A percentile compares a stretch with the other conserved stretches of the same genome.
Evolutionary conservation across 1,140 invertebrate genomes (phyloP).

Genomic region (Magallana angulata): DNA sequence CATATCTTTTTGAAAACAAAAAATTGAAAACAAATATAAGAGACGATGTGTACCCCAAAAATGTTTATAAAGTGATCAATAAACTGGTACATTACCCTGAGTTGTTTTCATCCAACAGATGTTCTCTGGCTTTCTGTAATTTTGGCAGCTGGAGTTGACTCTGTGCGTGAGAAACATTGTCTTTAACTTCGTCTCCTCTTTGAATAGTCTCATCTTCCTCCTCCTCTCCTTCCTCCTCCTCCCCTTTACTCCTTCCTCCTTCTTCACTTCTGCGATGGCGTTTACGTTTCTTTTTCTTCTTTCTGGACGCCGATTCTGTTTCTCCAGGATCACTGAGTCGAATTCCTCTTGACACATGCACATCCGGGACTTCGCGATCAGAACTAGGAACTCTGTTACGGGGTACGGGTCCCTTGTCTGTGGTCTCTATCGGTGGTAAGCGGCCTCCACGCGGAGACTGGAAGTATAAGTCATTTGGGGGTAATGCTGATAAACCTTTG

Average conservation of each 20-base stretch:
- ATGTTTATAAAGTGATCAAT: not conserved
- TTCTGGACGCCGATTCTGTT: not conserved
- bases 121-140: conserved; percentile 13
- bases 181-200: not conserved
- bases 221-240: conserved; percentile 9
- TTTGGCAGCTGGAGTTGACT: conserved; percentile 12
- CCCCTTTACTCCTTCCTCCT: not conserved
- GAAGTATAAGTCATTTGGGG: not conserved
- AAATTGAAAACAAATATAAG: too few species aligned
- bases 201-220: not conserved
- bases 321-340: not conserved
- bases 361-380: not conserved
- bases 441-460: not conserved
- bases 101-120: conserved; percentile 7
- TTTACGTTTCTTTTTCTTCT: conserved; percentile 26
- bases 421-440: conserved; percentile 12
- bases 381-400: not conserved
- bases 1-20: too few species aligned
- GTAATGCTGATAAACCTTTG: not conserved
- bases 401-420: not conserved
- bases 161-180: not conserved
- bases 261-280: conserved; percentile 20
- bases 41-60: not conserved
- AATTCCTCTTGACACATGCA: not conserved
- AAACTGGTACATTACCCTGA: not conserved